phyloP scores from a whole-genome alignment of 92 coral and sea anemone species.

The Porites evermanni region DNA sequence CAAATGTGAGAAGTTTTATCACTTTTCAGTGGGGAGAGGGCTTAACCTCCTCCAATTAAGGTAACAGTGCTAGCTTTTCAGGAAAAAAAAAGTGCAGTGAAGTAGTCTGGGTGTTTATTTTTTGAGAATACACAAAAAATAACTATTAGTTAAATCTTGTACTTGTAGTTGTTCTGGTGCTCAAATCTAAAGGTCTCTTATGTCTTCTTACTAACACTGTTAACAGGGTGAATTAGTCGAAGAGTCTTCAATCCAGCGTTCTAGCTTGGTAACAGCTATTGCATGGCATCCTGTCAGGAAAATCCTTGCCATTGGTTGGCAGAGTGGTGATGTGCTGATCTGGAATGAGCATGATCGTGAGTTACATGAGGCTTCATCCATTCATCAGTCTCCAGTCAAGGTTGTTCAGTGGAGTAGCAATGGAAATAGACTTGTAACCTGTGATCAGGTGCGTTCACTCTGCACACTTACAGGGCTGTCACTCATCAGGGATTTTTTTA shows the following conservation, averaged over 20 bases:
- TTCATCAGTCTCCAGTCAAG: slow-evolving; percentile 74
- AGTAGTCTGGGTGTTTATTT: too few species aligned
- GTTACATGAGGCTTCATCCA: slow-evolving; percentile 81
- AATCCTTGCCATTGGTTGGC: slow-evolving; percentile 96
- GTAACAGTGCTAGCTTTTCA: too few species aligned
- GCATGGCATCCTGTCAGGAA: slow-evolving; percentile 98
- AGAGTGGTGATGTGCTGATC: slow-evolving; percentile 87
- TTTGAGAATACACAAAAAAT: too few species aligned
- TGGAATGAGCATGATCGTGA: slow-evolving; percentile 99
- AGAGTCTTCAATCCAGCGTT: slow-evolving; percentile 94
- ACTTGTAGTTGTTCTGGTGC: too few species aligned
- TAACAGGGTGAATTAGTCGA: slow-evolving; percentile 92
- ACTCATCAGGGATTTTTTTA: background rate
- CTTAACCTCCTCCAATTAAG: too few species aligned
- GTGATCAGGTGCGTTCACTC: slow-evolving; percentile 77
- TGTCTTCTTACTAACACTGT: background rate
- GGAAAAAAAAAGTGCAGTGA: too few species aligned
- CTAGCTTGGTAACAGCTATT: slow-evolving; percentile 82
- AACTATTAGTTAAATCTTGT: too few species aligned
- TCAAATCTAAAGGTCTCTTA: too few species aligned
- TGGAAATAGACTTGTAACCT: slow-evolving; percentile 85
- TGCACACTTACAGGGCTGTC: background rate
- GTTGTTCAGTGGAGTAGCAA: slow-evolving; percentile 83
- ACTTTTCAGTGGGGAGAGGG: too few species aligned
- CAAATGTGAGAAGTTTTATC: too few species aligned